Percentiles rank a stretch among this genome's conserved stretches.
Conservation (phyloP, 2,888 invertebrate species). For the Podotricha telesiphe region DNA sequence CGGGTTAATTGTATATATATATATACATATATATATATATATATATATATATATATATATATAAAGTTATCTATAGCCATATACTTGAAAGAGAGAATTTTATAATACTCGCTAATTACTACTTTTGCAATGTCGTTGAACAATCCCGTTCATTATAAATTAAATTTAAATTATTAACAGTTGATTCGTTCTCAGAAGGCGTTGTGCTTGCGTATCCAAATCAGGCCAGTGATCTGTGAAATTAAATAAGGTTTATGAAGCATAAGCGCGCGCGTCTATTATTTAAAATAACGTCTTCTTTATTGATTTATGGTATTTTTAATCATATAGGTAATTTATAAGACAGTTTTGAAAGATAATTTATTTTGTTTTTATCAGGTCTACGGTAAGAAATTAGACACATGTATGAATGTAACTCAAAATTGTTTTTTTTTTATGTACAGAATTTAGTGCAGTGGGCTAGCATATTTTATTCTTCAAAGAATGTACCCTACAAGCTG, state of each 20-base stretch:
- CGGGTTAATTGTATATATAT: background rate
- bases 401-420: no score
- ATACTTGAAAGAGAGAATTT: no score
- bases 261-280: background rate
- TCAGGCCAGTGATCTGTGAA: constrained; percentile 19
- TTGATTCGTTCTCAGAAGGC: constrained; percentile 26
- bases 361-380: no score
- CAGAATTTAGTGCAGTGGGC: no score
- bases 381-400: no score
- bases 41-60: no score
- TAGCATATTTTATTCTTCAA: no score
- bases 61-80: no score
- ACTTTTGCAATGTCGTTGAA: constrained; percentile 19
- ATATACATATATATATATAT: background rate
- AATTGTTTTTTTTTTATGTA: no score
- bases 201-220: constrained; percentile 9
- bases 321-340: no score
- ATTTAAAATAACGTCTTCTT: constrained; percentile 1
- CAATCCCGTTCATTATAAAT: constrained; percentile 22
- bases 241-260: constrained; percentile 23
- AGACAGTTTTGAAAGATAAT: no score
- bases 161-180: constrained; percentile 29
- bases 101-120: background rate
- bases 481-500: no score
- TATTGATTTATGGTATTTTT: background rate